A percentile compares a stretch with the other conserved stretches of the same genome.
Conservation (phyloP, 1,140 invertebrate genomes). For the Tyrophagus putrescentiae region DNA sequence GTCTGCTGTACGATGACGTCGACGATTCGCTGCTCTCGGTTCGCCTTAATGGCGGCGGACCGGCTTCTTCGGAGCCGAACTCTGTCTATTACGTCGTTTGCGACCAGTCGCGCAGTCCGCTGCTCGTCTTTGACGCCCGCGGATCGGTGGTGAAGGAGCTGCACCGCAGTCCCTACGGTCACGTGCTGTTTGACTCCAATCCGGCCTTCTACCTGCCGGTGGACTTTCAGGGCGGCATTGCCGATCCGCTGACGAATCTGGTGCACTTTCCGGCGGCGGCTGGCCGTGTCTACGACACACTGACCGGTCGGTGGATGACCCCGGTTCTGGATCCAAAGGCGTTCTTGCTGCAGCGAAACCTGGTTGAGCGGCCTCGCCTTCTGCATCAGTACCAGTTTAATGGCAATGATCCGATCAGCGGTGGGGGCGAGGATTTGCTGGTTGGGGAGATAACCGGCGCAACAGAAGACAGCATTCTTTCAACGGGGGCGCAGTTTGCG, state of each 20-base stretch:
- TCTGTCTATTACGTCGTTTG: slow-evolving; percentile 65
- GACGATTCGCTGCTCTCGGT: slow-evolving; percentile 54
- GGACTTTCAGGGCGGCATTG: slow-evolving; percentile 76
- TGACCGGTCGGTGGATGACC: slow-evolving; percentile 84
- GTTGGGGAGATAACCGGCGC: slow-evolving; percentile 25
- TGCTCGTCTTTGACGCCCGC: slow-evolving; percentile 74
- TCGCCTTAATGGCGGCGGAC: slow-evolving; percentile 27
- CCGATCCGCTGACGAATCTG: slow-evolving; percentile 63
- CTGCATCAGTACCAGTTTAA: slow-evolving; percentile 80
- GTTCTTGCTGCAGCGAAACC: slow-evolving; percentile 51
- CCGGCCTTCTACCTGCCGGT: slow-evolving; percentile 76
- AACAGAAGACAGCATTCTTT: neutral
- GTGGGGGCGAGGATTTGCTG: slow-evolving; percentile 19
- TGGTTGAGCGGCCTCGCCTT: slow-evolving; percentile 66
- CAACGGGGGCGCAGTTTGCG: neutral
- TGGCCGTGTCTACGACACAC: slow-evolving; percentile 73
- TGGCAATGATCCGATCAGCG: slow-evolving; percentile 80
- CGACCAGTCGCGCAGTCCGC: slow-evolving; percentile 78
- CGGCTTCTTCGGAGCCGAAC: too few relatives aligned
- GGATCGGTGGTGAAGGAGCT: slow-evolving; percentile 82
- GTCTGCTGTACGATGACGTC: slow-evolving; percentile 71
- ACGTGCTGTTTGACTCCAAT: slow-evolving; percentile 71
- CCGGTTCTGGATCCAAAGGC: slow-evolving; percentile 81
- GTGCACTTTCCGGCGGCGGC: slow-evolving; percentile 48
- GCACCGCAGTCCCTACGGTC: slow-evolving; percentile 73